Conservation (phyloP, 2,888 invertebrate genomes). For the Oligia strigilis region DNA sequence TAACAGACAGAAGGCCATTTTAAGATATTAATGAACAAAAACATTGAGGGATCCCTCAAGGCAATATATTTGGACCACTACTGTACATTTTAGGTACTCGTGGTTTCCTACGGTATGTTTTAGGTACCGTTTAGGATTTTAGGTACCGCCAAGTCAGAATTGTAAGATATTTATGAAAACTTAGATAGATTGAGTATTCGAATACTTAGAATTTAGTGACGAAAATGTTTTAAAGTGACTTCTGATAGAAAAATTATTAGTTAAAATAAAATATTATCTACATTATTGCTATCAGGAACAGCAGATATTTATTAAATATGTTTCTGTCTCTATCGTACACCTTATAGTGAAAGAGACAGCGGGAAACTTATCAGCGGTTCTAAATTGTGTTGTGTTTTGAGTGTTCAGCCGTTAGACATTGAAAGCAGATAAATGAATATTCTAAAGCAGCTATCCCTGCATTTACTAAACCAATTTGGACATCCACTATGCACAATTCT, state of each 20-base stretch:
- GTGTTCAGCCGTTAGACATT: background rate
- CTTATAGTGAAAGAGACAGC: background rate
- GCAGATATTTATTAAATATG: background rate
- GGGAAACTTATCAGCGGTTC: too few species aligned
- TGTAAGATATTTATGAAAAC: constrained; percentile 35
- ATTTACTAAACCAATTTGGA: background rate
- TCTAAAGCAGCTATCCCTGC: background rate
- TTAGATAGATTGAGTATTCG: constrained; percentile 21
- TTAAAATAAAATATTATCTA: background rate
- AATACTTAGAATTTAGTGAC: constrained; percentile 30
- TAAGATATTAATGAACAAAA: background rate
- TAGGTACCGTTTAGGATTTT: constrained; percentile 28
- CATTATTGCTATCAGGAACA: background rate
- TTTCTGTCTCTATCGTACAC: background rate
- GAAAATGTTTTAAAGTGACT: constrained; percentile 1
- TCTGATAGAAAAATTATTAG: background rate
- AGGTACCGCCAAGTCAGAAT: constrained; percentile 42
- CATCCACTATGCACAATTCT: background rate
- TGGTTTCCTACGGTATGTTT: constrained; percentile 34
- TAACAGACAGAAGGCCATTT: background rate
- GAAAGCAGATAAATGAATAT: too few species aligned
- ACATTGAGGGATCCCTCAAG: constrained; percentile 25
- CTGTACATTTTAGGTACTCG: constrained; percentile 27
- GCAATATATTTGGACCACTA: constrained; percentile 37
- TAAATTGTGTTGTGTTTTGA: constrained; percentile 1